These are phyloP conservation scores for Hyles lineata DNA, from an alignment of 2,888 invertebrate species.

Conservation along the genomic window DNA sequence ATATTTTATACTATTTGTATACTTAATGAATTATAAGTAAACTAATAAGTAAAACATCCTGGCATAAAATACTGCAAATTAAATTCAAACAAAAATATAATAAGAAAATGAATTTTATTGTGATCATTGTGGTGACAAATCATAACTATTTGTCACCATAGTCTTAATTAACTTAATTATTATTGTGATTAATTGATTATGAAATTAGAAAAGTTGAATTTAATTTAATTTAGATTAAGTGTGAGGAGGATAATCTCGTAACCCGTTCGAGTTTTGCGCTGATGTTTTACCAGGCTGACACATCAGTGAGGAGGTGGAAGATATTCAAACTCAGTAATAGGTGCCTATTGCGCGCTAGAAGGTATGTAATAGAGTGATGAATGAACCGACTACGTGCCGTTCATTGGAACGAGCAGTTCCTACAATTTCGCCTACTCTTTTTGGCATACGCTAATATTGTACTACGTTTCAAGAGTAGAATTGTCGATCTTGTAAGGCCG, in stretches of 20 bases:
- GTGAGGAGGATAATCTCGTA: conserved; percentile 41
- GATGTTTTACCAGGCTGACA: conserved; percentile 24
- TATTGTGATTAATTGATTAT: too few relatives aligned
- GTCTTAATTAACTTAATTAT: too few relatives aligned
- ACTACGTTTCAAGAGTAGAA: background rate
- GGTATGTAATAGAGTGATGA: conserved; percentile 53
- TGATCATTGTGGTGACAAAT: too few relatives aligned
- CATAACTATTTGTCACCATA: too few relatives aligned
- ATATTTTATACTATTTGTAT: too few relatives aligned
- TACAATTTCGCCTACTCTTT: conserved; percentile 9
- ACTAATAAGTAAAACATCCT: too few relatives aligned
- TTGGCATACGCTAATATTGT: background rate
- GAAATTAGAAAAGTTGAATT: too few relatives aligned
- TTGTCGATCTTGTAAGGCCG: background rate
- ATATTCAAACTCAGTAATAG: conserved; percentile 67
- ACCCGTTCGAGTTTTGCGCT: conserved; percentile 61
- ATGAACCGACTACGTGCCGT: conserved; percentile 31
- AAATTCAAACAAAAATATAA: too few relatives aligned
- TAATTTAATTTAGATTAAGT: background rate
- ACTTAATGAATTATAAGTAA: too few relatives aligned
- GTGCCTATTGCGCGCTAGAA: conserved; percentile 76
- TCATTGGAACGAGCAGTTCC: background rate
- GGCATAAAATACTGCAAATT: too few relatives aligned
- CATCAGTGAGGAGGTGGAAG: conserved; percentile 53
- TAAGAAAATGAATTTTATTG: too few relatives aligned